Base-by-base conservation (phyloP, 2,113 vertebrate genomes). In the Ploceus nigricollis region DNA sequence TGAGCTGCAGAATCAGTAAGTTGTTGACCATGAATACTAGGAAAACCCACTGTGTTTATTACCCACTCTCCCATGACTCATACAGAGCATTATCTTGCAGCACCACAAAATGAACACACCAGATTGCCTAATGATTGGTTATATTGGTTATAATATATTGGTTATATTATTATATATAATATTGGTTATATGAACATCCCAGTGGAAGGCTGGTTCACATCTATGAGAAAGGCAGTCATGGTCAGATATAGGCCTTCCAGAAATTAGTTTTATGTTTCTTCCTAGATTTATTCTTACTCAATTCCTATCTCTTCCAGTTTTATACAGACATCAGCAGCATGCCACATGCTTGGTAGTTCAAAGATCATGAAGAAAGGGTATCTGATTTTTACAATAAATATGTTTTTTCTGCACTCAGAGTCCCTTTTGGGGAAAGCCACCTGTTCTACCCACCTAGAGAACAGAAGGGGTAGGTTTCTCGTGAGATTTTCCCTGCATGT, bases 21-120 rank as follows among this genome's bases (percentile, higher is more conserved):
- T 5, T 60, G 33, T 60, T 75, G 48, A 89, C 48, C n/a, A 84
- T 40, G 40, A 89, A 57, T 68, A 33, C n/a, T 10, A 30, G 40
- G 28, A 89, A 87, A 94, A 87, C 48, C 22, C 61, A 37, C 56
- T 56, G 27, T 39, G 47, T 82, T 89, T 82, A 22, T 89, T 91
- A 54, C 54, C 42, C 27, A 44, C 22, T 65, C 48, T 66, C 14
- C 22, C 15, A 16, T 66, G 30, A 58, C 31, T 92, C 60, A 60
- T 14, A 33, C 11, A 53, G 40, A 3, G 19, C 20, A 20, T 89
- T 68, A 73, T 86, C 54, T 70, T 92, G 42, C 35, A 69, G 40
- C 28, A 81, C 50, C 54, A 80, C 20, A 42, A 12, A 60, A 57
- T 22, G 31, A 82, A 39, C n/a, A 28, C 0, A 0, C 7, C 54